Evolutionary conservation across 2,113 vertebrate species (phyloP).

Genomic region (Pelecanus crispus): DNA sequence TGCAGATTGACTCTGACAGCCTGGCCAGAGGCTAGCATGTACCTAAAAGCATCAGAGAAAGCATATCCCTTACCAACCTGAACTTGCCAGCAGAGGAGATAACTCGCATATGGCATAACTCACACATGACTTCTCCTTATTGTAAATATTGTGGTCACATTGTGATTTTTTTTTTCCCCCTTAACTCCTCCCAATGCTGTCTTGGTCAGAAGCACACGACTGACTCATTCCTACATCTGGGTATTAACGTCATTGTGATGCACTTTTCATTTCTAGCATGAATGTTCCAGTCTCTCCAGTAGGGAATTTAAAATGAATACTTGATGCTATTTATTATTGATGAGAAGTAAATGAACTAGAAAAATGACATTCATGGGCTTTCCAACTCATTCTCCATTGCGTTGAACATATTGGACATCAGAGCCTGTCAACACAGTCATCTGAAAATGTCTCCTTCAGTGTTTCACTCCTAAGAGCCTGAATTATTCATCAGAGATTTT

Average conservation of each 20-base stretch:
- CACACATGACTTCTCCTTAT: background rate
- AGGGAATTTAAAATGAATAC: slow-evolving; percentile 8
- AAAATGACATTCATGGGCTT: background rate
- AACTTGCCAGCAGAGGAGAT: background rate
- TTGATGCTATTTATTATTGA: background rate
- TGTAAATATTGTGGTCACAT: background rate
- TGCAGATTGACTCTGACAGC: background rate
- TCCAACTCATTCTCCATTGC: slow-evolving; percentile 31
- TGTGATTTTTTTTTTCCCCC: background rate
- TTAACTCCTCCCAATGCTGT: background rate
- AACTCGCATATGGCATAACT: background rate
- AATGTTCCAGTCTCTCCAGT: background rate
- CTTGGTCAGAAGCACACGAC: background rate
- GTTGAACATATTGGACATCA: slow-evolving; percentile 45
- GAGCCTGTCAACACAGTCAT: slow-evolving; percentile 48
- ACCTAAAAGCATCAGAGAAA: background rate
- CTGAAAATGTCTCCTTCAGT: slow-evolving; percentile 30
- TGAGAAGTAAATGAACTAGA: slow-evolving; percentile 36
- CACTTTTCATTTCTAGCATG: slow-evolving; percentile 16
- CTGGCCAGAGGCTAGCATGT: background rate
- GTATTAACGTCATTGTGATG: slow-evolving; percentile 28
- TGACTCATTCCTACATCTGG: slow-evolving; percentile 42
- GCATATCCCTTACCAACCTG: background rate
- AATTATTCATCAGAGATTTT: slow-evolving; percentile 49
- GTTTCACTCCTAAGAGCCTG: slow-evolving; percentile 8